Percentiles rank a stretch among this genome's conserved stretches.
Evolutionary conservation across 1,140 invertebrate species (phyloP).

Genomic region (Protaetia brevitarsis): DNA sequence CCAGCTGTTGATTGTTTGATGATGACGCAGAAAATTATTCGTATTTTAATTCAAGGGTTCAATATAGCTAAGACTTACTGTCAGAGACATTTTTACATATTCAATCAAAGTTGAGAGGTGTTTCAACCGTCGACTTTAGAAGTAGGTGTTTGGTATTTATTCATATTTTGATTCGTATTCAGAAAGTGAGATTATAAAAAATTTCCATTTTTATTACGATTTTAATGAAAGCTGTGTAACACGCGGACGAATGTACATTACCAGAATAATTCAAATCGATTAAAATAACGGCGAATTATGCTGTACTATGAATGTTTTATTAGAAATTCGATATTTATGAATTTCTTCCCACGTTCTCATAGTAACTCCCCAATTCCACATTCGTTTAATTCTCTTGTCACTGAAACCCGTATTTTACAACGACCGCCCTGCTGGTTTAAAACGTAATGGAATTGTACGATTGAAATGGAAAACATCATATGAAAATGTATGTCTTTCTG

Average conservation of each 20-base stretch:
- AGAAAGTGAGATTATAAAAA: conserved; percentile 23
- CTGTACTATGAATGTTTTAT: conserved; percentile 14
- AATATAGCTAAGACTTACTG: not conserved
- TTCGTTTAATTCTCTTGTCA: not conserved
- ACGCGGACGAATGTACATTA: conserved; percentile 24
- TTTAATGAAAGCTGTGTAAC: conserved; percentile 26
- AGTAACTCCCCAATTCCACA: not conserved
- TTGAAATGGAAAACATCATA: too few relatives aligned
- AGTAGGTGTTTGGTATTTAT: not conserved
- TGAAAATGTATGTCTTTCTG: too few relatives aligned
- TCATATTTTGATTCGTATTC: conserved; percentile 14
- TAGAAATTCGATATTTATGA: not conserved
- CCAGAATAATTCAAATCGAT: conserved; percentile 21
- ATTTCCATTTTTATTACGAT: conserved; percentile 27
- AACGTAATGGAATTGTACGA: not conserved
- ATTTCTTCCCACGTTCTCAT: not conserved
- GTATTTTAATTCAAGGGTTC: too few relatives aligned
- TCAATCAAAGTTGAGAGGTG: not conserved
- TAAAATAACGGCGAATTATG: conserved; percentile 26
- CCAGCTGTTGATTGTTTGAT: too few relatives aligned
- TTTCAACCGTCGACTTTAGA: not conserved
- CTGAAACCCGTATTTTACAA: not conserved
- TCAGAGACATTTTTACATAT: not conserved
- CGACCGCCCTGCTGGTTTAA: not conserved
- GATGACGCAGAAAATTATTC: too few relatives aligned